Conservation (phyloP, 30 jellyfish, hydroid and myxozoan species). For the Hydractinia echinata region DNA sequence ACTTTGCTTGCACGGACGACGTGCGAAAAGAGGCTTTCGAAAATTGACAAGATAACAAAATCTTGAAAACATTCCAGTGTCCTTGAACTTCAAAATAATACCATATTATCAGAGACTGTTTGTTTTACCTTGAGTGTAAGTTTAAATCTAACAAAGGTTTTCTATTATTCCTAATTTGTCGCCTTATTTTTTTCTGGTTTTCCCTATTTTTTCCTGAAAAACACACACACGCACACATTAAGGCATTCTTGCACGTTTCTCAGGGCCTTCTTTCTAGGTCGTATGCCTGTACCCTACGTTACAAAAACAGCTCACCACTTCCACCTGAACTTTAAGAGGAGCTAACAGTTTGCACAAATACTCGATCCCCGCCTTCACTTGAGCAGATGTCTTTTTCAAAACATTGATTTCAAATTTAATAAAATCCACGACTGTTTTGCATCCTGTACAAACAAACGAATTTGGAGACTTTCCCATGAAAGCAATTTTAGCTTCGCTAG, state of each 20-base stretch:
- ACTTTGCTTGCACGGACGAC: too few relatives aligned
- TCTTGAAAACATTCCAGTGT: not conserved
- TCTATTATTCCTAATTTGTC: too few relatives aligned
- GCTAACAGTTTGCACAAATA: not conserved
- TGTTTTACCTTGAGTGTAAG: too few relatives aligned
- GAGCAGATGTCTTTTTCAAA: conserved; percentile 6
- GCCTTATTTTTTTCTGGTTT: too few relatives aligned
- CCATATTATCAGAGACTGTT: too few relatives aligned
- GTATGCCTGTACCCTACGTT: too few relatives aligned
- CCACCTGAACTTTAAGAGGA: not conserved
- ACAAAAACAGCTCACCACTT: not conserved
- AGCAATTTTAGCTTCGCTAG: too few relatives aligned
- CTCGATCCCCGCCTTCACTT: not conserved
- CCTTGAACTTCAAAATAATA: not conserved
- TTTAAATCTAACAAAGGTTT: too few relatives aligned
- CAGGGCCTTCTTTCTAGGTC: too few relatives aligned
- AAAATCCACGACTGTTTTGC: not conserved
- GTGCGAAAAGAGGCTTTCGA: not conserved
- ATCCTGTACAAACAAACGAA: not conserved
- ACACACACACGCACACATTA: too few relatives aligned
- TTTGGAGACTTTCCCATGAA: not conserved
- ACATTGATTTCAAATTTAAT: conserved; percentile 1
- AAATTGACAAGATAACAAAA: not conserved
- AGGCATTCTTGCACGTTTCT: too few relatives aligned
- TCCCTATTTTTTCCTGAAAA: too few relatives aligned